Percentiles rank a stretch among this genome's conserved stretches.
Evolutionary conservation across 2,888 invertebrate genomes (phyloP).

Genomic region (Ommatoiulus sabulosus): DNA sequence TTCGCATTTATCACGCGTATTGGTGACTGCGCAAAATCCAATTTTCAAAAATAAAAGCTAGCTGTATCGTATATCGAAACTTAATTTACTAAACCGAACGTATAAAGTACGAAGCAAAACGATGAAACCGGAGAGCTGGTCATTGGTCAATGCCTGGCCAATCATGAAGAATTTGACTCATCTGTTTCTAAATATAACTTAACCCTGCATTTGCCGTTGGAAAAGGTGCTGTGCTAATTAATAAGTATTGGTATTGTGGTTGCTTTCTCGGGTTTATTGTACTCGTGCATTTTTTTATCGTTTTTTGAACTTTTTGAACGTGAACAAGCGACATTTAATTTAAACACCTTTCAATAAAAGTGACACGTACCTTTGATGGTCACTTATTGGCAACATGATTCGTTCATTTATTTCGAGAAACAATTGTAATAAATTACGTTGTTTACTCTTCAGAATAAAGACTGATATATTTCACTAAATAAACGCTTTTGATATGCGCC

Average conservation of each 20-base stretch:
- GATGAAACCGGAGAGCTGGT: background rate
- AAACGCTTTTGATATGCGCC: no score
- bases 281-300: no score
- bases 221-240: background rate
- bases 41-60: background rate
- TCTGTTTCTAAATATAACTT: background rate
- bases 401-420: no score
- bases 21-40: constrained; percentile 6
- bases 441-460: no score
- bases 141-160: background rate
- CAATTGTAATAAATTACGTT: no score
- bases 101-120: background rate
- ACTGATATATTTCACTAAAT: no score
- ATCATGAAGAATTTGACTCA: background rate
- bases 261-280: background rate
- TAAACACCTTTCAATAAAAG: no score
- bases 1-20: constrained; percentile 35
- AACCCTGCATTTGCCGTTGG: background rate
- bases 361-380: no score
- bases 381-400: no score
- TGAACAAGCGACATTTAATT: no score
- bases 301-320: background rate
- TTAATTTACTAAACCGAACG: background rate
- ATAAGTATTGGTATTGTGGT: background rate
- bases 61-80: background rate